Conservation (phyloP, 2,888 invertebrate genomes). For the Apamea monoglypha region DNA sequence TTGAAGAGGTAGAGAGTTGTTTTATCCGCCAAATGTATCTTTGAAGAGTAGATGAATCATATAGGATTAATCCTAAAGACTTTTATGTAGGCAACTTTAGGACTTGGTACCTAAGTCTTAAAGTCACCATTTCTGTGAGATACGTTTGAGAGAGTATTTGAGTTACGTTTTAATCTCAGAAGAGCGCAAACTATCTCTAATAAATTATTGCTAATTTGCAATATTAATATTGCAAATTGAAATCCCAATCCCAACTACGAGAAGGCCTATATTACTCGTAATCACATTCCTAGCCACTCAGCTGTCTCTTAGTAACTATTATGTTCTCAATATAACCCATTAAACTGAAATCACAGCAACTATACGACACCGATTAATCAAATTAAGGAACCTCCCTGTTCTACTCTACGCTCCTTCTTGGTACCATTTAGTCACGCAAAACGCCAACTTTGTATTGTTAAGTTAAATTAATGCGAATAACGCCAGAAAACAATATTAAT, state of each 20-base stretch:
- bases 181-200: not conserved
- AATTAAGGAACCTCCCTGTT: constrained; percentile 56
- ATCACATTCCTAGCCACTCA: constrained; percentile 57
- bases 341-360: constrained; percentile 49
- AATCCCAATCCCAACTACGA: constrained; percentile 8
- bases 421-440: constrained; percentile 76
- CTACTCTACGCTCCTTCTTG: constrained; percentile 49
- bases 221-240: constrained; percentile 20
- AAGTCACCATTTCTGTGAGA: too few species aligned
- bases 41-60: not conserved
- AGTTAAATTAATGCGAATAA: constrained; percentile 83
- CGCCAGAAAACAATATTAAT: constrained; percentile 83
- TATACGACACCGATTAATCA: constrained; percentile 70
- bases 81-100: not conserved
- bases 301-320: constrained; percentile 55
- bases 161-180: not conserved
- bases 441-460: constrained; percentile 82
- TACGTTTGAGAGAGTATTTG: not conserved
- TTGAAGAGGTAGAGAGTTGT: not conserved
- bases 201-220: not conserved
- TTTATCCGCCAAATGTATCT: not conserved
- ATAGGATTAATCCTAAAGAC: not conserved
- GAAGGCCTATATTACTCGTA: constrained; percentile 31
- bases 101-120: not conserved
- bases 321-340: constrained; percentile 63